Conservation (phyloP, 2,797 vertebrate genomes). For the Ispidina lecontei region DNA sequence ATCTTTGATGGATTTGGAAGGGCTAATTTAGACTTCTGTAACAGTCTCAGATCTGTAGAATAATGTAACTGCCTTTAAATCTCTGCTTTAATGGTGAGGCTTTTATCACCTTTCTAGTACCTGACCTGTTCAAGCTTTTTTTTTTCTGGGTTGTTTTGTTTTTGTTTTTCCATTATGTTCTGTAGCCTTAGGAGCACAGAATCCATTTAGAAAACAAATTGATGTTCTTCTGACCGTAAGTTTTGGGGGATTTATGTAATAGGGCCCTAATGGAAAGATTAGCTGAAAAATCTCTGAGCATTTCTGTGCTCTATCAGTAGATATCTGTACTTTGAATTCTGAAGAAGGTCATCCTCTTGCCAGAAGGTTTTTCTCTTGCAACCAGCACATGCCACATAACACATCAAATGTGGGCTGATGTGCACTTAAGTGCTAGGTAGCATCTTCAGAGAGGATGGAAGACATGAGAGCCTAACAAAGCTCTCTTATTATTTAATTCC, state of each 20-base stretch:
- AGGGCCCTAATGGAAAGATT: not conserved
- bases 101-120: not conserved
- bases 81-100: not conserved
- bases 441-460: not conserved
- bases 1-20: not conserved
- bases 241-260: not conserved
- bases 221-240: not conserved
- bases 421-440: not conserved
- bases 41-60: not conserved
- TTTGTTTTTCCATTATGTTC: not conserved
- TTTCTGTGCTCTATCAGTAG: not conserved
- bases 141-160: too few species aligned
- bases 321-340: not conserved
- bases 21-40: not conserved
- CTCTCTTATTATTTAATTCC: not conserved
- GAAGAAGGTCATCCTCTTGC: not conserved
- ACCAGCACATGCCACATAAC: too few species aligned
- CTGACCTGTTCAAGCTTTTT: not conserved
- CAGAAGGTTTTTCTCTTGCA: not conserved
- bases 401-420: not conserved
- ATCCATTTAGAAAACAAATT: slow-evolving; percentile 38
- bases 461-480: not conserved
- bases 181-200: not conserved
- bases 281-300: not conserved
- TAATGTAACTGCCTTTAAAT: not conserved